Percentiles rank a stretch among this genome's conserved stretches.
phyloP scores from a whole-genome alignment of 2,113 vertebrate genomes.

The Lynx canadensis region DNA sequence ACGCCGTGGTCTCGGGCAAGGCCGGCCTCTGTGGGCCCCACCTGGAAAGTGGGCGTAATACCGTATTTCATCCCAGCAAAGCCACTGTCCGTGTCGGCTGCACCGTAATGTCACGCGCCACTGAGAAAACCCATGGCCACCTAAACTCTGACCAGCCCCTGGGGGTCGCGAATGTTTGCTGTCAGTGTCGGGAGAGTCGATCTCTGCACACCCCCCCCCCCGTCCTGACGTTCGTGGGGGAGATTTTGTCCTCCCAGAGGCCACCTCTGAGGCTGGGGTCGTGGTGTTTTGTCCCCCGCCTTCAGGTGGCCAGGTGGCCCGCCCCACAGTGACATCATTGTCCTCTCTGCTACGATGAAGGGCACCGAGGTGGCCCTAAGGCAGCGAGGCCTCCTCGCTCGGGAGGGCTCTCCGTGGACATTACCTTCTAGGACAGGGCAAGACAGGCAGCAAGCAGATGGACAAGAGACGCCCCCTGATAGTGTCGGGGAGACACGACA shows the following conservation, averaged over 20 bases:
- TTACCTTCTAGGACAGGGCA: neutral
- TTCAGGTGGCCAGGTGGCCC: neutral
- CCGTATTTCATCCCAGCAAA: rapidly evolving
- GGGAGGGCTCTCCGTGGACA: neutral
- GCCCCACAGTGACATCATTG: neutral
- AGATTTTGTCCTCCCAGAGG: neutral
- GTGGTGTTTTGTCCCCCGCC: neutral
- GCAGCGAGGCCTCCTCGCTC: neutral
- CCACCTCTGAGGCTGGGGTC: neutral
- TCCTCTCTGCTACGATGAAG: neutral
- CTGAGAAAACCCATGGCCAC: neutral
- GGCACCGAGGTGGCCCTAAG: neutral
- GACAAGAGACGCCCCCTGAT: too few species aligned
- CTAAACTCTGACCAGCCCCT: neutral
- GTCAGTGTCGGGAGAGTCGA: neutral
- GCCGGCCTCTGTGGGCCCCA: neutral
- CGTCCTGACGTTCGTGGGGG: neutral
- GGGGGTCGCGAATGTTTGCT: neutral
- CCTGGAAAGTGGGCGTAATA: neutral
- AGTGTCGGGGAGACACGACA: neutral
- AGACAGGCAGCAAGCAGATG: neutral
- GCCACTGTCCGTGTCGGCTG: rapidly evolving
- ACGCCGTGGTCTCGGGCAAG: rapidly evolving
- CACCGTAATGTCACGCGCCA: rapidly evolving
- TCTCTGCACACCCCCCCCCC: neutral